These are phyloP conservation scores for Eilema depressum DNA, from an alignment of 2,888 invertebrate genomes.

Conservation along the genomic window DNA sequence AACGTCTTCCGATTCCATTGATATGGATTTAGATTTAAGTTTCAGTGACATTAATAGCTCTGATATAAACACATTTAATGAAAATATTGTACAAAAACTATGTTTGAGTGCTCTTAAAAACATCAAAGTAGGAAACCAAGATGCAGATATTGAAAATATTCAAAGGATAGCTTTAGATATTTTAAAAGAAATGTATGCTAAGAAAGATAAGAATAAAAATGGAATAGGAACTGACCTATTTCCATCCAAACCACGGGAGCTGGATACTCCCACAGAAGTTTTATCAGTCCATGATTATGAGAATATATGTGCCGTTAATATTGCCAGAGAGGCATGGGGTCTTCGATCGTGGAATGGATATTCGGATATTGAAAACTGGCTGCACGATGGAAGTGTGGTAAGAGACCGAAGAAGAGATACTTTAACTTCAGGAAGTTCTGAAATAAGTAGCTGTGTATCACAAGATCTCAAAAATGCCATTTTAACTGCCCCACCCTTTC, in stretches of 20 bases:
- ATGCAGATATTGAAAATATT: slow-evolving; percentile 85
- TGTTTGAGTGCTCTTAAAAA: slow-evolving; percentile 85
- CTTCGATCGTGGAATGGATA: slow-evolving; percentile 89
- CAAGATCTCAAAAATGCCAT: slow-evolving; percentile 81
- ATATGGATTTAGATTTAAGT: slow-evolving; percentile 85
- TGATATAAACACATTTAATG: slow-evolving; percentile 85
- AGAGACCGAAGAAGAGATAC: slow-evolving; percentile 87
- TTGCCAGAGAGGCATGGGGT: slow-evolving; percentile 89
- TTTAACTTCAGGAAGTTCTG: slow-evolving; percentile 87
- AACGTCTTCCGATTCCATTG: slow-evolving; percentile 84
- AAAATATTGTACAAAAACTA: slow-evolving; percentile 85
- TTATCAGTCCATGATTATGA: slow-evolving; percentile 89
- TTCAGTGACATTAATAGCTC: slow-evolving; percentile 86
- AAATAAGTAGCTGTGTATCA: slow-evolving; percentile 83
- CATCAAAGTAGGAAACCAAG: slow-evolving; percentile 85
- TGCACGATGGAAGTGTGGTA: slow-evolving; percentile 88
- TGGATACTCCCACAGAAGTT: slow-evolving; percentile 86
- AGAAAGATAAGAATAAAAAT: slow-evolving; percentile 80
- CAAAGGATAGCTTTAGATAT: slow-evolving; percentile 85
- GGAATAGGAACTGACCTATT: slow-evolving; percentile 66
- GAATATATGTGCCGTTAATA: slow-evolving; percentile 89
- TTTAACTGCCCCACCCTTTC: slow-evolving; percentile 78
- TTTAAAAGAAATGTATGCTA: slow-evolving; percentile 84
- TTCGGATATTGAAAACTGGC: slow-evolving; percentile 88
- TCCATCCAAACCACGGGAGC: slow-evolving; percentile 77